Conservation (phyloP, 1,140 invertebrate species). For the Ips typographus region DNA sequence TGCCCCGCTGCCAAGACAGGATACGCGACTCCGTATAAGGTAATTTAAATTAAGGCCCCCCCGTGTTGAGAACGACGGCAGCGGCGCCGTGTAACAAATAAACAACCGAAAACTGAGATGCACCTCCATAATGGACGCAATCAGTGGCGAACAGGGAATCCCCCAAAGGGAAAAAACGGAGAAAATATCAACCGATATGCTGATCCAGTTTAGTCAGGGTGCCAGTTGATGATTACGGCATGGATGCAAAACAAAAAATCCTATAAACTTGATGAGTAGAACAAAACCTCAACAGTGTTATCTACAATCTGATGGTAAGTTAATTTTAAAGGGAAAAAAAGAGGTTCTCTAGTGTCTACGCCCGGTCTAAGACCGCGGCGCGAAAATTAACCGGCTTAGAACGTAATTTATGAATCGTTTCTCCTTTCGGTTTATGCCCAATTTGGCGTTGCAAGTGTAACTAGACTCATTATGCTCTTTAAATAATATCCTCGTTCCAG, state of each 20-base stretch:
- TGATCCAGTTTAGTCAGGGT: conserved; percentile 9
- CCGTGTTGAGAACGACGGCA: conserved; percentile 14
- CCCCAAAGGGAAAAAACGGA: conserved; percentile 19
- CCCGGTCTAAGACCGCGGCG: conserved; percentile 29
- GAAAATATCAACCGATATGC: background rate
- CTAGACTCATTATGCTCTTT: conserved; percentile 36
- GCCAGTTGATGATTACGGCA: background rate
- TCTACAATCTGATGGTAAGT: too few relatives aligned
- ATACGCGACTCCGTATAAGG: conserved; percentile 28
- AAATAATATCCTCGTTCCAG: conserved; percentile 36
- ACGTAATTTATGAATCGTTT: conserved; percentile 44
- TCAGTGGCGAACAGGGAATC: conserved; percentile 29
- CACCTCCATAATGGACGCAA: conserved; percentile 33
- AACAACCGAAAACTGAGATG: conserved; percentile 27
- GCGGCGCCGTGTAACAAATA: conserved; percentile 15
- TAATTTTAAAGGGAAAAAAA: too few relatives aligned
- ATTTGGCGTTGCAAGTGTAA: conserved; percentile 42
- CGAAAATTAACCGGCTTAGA: conserved; percentile 44
- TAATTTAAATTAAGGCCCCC: conserved; percentile 32
- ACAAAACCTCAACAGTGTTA: too few relatives aligned
- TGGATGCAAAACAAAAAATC: background rate
- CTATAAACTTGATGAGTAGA: background rate
- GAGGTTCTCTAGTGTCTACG: background rate
- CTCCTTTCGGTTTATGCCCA: conserved; percentile 42
- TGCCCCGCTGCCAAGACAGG: conserved; percentile 18